These are phyloP conservation scores for Patella vulgata DNA, from an alignment of 1,140 invertebrate species.

Conservation along the genomic window DNA sequence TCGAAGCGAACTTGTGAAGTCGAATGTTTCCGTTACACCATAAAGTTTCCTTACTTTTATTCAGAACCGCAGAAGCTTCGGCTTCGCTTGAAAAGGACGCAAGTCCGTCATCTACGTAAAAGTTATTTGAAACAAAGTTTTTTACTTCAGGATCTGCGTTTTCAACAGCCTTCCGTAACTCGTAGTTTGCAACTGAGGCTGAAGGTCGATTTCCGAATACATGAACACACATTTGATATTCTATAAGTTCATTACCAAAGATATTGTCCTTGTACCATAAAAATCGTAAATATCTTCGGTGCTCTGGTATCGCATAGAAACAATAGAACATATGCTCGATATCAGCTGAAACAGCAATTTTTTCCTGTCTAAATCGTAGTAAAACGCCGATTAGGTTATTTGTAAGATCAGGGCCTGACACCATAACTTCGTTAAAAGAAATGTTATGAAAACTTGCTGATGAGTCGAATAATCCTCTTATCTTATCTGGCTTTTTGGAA, in stretches of 20 bases:
- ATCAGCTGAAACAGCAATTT: slow-evolving; percentile 19
- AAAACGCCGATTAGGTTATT: slow-evolving; percentile 33
- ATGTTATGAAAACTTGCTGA: slow-evolving; percentile 19
- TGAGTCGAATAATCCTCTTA: slow-evolving; percentile 30
- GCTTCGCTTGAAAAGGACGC: not conserved
- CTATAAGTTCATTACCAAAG: slow-evolving; percentile 2
- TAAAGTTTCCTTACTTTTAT: slow-evolving; percentile 8
- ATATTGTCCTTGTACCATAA: slow-evolving; percentile 24
- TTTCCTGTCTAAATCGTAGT: slow-evolving; percentile 24
- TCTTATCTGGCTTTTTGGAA: slow-evolving; percentile 28
- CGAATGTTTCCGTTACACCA: slow-evolving; percentile 2
- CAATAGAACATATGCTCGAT: slow-evolving; percentile 31
- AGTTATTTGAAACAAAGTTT: slow-evolving; percentile 27
- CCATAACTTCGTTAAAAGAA: slow-evolving; percentile 26
- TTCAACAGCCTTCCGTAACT: too few species aligned
- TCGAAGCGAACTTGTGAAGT: slow-evolving; percentile 28
- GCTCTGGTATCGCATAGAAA: slow-evolving; percentile 14
- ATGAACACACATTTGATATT: slow-evolving; percentile 32
- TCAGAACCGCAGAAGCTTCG: slow-evolving; percentile 14
- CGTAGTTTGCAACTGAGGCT: slow-evolving; percentile 22
- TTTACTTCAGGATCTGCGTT: too few species aligned
- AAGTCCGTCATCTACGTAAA: slow-evolving; percentile 31
- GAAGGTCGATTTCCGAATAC: slow-evolving; percentile 29
- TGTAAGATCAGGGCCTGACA: slow-evolving; percentile 31
- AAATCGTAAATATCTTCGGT: slow-evolving; percentile 22